These are phyloP conservation scores for Chinchilla lanigera DNA, from an alignment of 2,113 vertebrate species.

Conservation along the genomic window DNA sequence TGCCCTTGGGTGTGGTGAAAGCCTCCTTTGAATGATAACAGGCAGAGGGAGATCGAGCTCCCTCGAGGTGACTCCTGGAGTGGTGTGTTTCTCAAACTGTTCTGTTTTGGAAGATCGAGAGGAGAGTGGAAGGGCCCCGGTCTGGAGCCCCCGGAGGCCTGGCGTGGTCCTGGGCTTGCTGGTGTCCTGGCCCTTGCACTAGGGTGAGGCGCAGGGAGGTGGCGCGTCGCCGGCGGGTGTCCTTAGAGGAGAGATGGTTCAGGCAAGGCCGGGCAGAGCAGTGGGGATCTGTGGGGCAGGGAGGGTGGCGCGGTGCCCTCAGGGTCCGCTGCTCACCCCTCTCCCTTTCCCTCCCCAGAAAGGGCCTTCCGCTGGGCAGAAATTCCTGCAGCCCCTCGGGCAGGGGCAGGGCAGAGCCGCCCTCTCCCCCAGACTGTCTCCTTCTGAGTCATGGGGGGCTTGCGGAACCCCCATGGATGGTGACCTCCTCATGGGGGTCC, in stretches of 20 bases:
- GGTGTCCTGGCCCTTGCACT: background rate
- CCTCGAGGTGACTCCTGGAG: no score
- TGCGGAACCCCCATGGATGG: fast-evolving
- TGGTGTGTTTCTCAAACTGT: no score
- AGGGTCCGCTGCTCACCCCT: background rate
- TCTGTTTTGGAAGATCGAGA: no score
- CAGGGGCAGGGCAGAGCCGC: background rate
- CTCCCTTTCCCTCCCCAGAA: background rate
- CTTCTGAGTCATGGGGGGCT: background rate
- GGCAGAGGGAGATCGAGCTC: background rate
- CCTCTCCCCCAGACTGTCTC: background rate
- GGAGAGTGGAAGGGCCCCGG: no score
- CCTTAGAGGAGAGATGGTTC: background rate
- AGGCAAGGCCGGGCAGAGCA: background rate
- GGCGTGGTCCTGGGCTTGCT: no score
- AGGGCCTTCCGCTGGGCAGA: no score
- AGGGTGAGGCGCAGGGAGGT: background rate
- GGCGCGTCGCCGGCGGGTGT: background rate
- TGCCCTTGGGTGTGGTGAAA: background rate
- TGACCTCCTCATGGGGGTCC: fast-evolving
- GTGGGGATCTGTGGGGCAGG: background rate
- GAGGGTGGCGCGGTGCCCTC: background rate
- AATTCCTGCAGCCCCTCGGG: background rate
- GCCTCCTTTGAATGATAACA: conserved; percentile 27
- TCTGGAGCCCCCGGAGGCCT: background rate